Conservation (phyloP, 1,140 invertebrate species). For the Phymorhynchus buccinoides region DNA sequence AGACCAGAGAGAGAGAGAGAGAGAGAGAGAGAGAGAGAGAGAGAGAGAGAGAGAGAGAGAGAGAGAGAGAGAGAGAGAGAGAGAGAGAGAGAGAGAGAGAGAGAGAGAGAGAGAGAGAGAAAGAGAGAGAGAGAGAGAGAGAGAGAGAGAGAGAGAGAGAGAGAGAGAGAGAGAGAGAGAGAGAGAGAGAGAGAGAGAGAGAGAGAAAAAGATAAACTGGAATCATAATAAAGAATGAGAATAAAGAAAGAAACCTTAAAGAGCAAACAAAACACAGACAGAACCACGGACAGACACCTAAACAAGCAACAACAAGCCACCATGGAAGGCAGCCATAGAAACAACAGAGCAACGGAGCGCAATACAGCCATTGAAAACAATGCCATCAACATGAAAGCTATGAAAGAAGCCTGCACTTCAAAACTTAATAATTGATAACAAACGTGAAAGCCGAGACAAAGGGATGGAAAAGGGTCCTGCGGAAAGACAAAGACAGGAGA, state of each 20-base stretch:
- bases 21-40: not conserved
- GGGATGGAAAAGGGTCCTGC: no score
- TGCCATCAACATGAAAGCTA: no score
- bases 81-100: not conserved
- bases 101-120: not conserved
- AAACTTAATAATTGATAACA: no score
- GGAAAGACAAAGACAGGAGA: no score
- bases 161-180: not conserved
- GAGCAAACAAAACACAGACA: not conserved
- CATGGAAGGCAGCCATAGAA: no score
- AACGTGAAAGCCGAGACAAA: no score
- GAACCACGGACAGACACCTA: not conserved
- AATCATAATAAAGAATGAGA: not conserved
- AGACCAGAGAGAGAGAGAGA: not conserved
- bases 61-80: not conserved
- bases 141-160: not conserved
- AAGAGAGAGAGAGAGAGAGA: not conserved
- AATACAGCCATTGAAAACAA: no score
- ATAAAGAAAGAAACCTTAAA: not conserved
- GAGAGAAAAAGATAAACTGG: not conserved
- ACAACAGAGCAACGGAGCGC: no score
- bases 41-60: no score
- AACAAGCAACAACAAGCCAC: not conserved
- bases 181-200: slow-evolving; percentile 5
- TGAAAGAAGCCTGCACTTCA: no score